Evolutionary conservation across 1,140 invertebrate genomes (phyloP), one percentile per base, ranked within the genome.

Genomic region (Pantala flavescens): DNA sequence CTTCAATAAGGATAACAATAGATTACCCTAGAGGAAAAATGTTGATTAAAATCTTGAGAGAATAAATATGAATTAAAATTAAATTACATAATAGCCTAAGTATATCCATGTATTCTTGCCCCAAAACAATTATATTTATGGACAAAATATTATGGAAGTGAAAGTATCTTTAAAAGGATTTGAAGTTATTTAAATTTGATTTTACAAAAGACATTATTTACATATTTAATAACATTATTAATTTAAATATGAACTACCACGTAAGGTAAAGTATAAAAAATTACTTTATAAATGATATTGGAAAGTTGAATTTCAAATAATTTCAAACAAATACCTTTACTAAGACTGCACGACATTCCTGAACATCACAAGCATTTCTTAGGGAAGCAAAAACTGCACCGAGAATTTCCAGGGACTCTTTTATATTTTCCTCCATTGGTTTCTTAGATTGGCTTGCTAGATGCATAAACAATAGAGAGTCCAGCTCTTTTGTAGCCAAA

Each of bases 281-380:
- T 19, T 63, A 1, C n/a, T 7, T 63, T 19, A 63, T 19, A 63
- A 21, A 16, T 63, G 2, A 63, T 21, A 7, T 63, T 63, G 1
- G n/a, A 36, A 36, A 36, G 2, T 36, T 36, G 9, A 5, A 36
- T 36, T 36, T 21, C 3, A 5, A 63, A 19, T 3, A 3, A 63
- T 3, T 19, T 21, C 5, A 12, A 5, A 71, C 55, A 73, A 71
- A 78, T 82, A 87, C 86, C 80, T 88, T 87, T 2, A 82, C 79
- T 73, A 87, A 81, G 7, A 84, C 80, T 49, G 84, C 79, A 74
- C 87, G 79, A 77, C 85, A 86, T 75, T 87, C 86, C 10, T 83
- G 79, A 23, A 83, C 82, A 14, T 83, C 81, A 74, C 83, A 83
- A 24, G 82, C 80, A 78, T 87, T 86, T 63, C 81, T 79, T 16